These are phyloP conservation scores for Pogonocichla stellata DNA, from an alignment of 2,113 vertebrate genomes.

Conservation along the genomic window DNA sequence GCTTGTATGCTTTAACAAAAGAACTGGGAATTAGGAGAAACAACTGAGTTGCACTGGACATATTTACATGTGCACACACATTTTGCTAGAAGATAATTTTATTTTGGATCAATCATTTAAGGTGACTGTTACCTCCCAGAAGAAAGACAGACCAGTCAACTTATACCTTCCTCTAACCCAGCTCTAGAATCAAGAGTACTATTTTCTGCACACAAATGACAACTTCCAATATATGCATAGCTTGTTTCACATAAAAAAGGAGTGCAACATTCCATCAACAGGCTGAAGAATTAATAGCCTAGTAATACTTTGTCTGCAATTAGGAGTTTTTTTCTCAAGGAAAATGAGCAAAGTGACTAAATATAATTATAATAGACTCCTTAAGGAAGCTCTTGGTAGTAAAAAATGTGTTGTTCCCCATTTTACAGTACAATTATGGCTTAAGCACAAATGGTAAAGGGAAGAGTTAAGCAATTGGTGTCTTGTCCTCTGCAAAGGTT, in stretches of 20 bases:
- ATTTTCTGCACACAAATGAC: not conserved
- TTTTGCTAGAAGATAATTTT: not conserved
- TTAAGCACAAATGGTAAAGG: not conserved
- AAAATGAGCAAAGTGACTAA: not conserved
- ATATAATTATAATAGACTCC: not conserved
- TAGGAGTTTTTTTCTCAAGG: not conserved
- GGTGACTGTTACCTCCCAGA: not conserved
- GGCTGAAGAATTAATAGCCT: not conserved
- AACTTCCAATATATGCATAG: not conserved
- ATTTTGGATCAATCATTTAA: not conserved
- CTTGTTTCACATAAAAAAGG: not conserved
- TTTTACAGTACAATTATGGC: not conserved
- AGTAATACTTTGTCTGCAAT: not conserved
- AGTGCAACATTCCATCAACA: not conserved
- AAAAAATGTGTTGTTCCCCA: not conserved
- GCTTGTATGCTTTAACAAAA: not conserved
- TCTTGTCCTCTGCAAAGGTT: not conserved
- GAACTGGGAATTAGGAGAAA: not conserved
- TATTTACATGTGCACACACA: fast-evolving
- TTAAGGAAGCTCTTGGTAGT: not conserved
- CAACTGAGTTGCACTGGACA: not conserved
- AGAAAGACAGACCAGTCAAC: not conserved
- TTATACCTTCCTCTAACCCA: not conserved
- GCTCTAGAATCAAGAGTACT: not conserved
- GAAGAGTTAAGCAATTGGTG: not conserved